Percentiles rank a stretch among this genome's conserved stretches.
phyloP scores from a whole-genome alignment of 2,797 vertebrate genomes.

The Malurus leucopterus region DNA sequence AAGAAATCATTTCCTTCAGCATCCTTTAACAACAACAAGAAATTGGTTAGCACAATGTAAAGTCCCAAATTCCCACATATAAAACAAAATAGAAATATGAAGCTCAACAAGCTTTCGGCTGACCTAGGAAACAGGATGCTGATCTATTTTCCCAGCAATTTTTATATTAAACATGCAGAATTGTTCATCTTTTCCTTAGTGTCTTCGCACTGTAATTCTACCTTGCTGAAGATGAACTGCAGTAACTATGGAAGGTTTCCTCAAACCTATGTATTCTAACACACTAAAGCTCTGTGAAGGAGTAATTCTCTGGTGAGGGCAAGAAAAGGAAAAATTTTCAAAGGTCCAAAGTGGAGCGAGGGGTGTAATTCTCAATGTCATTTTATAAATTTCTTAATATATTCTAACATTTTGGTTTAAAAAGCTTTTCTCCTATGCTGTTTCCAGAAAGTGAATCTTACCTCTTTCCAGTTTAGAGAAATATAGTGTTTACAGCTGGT shows the following conservation, averaged over 20 bases:
- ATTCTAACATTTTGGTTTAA: background rate
- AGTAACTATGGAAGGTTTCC: background rate
- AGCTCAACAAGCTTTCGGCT: background rate
- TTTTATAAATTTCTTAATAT: background rate
- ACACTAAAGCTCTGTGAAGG: background rate
- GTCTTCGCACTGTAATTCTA: background rate
- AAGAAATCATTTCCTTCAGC: conserved; percentile 64
- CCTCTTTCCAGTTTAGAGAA: conserved; percentile 60
- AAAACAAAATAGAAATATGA: background rate
- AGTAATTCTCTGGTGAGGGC: background rate
- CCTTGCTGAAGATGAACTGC: background rate
- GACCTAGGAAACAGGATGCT: background rate
- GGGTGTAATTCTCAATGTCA: background rate
- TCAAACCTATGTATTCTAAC: background rate
- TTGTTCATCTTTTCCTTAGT: background rate
- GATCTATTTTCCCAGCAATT: background rate
- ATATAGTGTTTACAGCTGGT: conserved; percentile 13
- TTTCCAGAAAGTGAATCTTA: conserved; percentile 11
- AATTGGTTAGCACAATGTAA: background rate
- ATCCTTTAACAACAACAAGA: conserved; percentile 36
- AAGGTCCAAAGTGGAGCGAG: background rate
- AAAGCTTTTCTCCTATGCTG: background rate
- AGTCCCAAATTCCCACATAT: background rate
- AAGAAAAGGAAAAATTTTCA: background rate
- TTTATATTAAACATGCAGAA: background rate